Percentiles rank a stretch among this genome's conserved stretches.
phyloP scores from a whole-genome alignment of 2,113 vertebrate genomes.

The Petaurus breviceps region DNA sequence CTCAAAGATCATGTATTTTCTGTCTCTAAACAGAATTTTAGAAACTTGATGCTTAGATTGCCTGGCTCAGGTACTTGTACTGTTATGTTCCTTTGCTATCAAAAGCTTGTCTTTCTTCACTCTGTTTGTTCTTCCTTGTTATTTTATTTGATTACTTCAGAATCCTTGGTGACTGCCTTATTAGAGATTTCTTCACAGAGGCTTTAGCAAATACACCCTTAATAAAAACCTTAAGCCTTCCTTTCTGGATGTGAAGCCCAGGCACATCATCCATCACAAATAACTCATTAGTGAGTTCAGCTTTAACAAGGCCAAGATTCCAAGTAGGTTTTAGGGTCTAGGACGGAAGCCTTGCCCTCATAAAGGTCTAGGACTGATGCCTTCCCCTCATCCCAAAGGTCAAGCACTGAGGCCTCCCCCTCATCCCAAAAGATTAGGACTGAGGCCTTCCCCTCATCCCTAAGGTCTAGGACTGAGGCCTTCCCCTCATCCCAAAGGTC shows the following conservation, averaged over 20 bases:
- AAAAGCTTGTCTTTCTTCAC: neutral
- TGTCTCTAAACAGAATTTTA: neutral
- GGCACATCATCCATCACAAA: slow-evolving; percentile 13
- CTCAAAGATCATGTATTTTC: neutral
- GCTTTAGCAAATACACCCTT: slow-evolving; percentile 4
- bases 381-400: neutral
- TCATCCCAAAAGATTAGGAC: no score
- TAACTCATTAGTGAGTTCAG: slow-evolving; percentile 22
- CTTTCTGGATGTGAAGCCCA: slow-evolving; percentile 13
- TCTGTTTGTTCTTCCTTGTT: slow-evolving; percentile 19
- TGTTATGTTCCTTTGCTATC: neutral
- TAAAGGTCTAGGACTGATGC: neutral
- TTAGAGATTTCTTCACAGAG: slow-evolving; percentile 43
- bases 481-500: no score
- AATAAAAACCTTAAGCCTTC: slow-evolving; percentile 53
- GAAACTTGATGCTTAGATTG: neutral
- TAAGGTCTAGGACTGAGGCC: no score
- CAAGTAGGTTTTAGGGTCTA: neutral
- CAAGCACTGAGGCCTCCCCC: no score
- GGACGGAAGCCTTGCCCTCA: neutral
- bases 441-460: no score
- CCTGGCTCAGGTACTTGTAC: neutral
- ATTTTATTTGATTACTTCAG: slow-evolving; percentile 17
- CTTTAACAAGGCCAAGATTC: slow-evolving; percentile 16
- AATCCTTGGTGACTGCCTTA: neutral